phyloP scores from a whole-genome alignment of 2,113 vertebrate genomes.

The Oryctolagus cuniculus region mOryCun1.1 NC_091453.1:96149501-96150000 shows the following conservation, averaged over 20 bases:
- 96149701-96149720: slow-evolving; percentile 60
- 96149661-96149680: neutral
- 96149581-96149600: slow-evolving; percentile 35
- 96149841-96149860: slow-evolving; percentile 71
- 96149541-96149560: slow-evolving; percentile 55
- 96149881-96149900: slow-evolving; percentile 67
- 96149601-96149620: slow-evolving; percentile 36
- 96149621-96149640: neutral
- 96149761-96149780: slow-evolving; percentile 79
- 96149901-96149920: slow-evolving; percentile 15
- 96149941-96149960: slow-evolving; percentile 64
- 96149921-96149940: slow-evolving; percentile 61
- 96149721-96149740: slow-evolving; percentile 55
- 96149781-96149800: slow-evolving; percentile 77
- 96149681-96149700: neutral
- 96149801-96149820: slow-evolving; percentile 81
- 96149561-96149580: slow-evolving; percentile 13
- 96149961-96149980: slow-evolving; percentile 68
- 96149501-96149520: slow-evolving; percentile 43
- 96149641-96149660: neutral
- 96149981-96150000: slow-evolving; percentile 74
- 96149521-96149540: slow-evolving; percentile 10
- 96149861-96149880: slow-evolving; percentile 66
- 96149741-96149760: slow-evolving; percentile 77
- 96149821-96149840: slow-evolving; percentile 75